Evolutionary conservation across 2,888 invertebrate genomes (phyloP), one percentile per base, ranked within the genome.

Genomic region (Synanthedon myopaeformis): DNA sequence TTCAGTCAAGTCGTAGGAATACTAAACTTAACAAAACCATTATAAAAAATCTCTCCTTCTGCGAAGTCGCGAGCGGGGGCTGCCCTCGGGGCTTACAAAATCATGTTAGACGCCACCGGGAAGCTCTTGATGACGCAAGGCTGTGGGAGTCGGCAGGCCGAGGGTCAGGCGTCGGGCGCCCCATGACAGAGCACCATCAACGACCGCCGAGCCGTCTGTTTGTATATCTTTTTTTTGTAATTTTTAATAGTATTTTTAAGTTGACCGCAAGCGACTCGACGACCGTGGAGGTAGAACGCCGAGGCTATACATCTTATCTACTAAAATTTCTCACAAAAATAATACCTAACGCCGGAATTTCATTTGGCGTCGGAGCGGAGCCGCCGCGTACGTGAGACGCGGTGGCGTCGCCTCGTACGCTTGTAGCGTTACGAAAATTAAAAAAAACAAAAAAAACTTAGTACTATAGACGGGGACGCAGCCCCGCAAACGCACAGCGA

Each of bases 301-400:
- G 64, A 61, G 69, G 68, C 73, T 23, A 23, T 72, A 71, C 11
- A 11, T 19, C 86, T 84, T 86, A 85, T 59, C 79, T 82, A 85
- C 85, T 85, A 86, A 83, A 85, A 84, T 85, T 86, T 45, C 85
- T 83, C 82, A 78, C 82, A 85, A 85, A 35, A 86, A 85, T 86
- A 86, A 86, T 86, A 86, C 83, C 86, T 84, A 83, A 82, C 82
- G 82, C 82, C 82, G 81, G 82, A 85, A 83, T 83, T 82, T 82
- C 68, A 76, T 76, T 23, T 72, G 73, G 73, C 76, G 67, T 63
- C 69, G 70, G 60, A 66, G 61, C 72, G 69, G 60, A 69, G 74
- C 63, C 68, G 62, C 66, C 49, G 59, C 51, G 72, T 73, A 23
- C 80, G 69, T 71, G 84, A 81, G 64, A 76, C 70, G 82, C 88